Evolutionary conservation across 30 jellyfish, hydroid and myxozoan genomes (phyloP).

Genomic region (Sanderia malayensis): DNA sequence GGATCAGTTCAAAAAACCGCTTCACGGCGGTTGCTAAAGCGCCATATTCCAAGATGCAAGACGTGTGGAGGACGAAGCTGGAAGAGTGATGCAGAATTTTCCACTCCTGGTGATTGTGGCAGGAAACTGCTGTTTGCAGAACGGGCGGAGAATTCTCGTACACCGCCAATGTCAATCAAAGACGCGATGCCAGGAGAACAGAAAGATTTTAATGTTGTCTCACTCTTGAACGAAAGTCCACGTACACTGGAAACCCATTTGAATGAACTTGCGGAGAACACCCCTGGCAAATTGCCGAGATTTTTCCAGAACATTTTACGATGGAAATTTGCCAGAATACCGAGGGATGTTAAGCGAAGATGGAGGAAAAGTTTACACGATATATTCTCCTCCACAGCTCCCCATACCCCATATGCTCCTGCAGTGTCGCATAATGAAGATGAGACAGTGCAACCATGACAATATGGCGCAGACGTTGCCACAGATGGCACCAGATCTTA

Average conservation of each 20-base stretch:
- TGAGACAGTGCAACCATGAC: too few relatives aligned
- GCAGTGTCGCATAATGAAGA: too few relatives aligned
- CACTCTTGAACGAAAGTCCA: constrained; percentile 35
- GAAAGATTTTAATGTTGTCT: neutral
- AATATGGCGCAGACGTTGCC: too few relatives aligned
- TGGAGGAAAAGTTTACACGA: constrained; percentile 70
- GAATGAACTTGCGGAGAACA: constrained; percentile 68
- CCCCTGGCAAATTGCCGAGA: constrained; percentile 82
- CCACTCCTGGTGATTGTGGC: too few relatives aligned
- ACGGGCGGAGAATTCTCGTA: neutral
- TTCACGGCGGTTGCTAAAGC: constrained; percentile 60
- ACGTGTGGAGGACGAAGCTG: constrained; percentile 82
- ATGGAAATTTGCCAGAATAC: constrained; percentile 18
- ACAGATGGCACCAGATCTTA: too few relatives aligned
- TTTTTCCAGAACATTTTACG: constrained; percentile 65
- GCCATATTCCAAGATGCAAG: constrained; percentile 53
- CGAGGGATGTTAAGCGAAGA: constrained; percentile 49
- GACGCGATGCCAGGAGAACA: neutral
- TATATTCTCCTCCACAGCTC: too few relatives aligned
- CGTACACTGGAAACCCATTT: constrained; percentile 38
- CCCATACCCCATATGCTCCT: too few relatives aligned
- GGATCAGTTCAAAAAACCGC: constrained; percentile 67
- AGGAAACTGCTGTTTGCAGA: neutral
- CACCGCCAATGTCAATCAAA: neutral
- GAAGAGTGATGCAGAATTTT: too few relatives aligned